Conservation (phyloP, 2,888 invertebrate genomes). For the Antheraea assamensis region DNA sequence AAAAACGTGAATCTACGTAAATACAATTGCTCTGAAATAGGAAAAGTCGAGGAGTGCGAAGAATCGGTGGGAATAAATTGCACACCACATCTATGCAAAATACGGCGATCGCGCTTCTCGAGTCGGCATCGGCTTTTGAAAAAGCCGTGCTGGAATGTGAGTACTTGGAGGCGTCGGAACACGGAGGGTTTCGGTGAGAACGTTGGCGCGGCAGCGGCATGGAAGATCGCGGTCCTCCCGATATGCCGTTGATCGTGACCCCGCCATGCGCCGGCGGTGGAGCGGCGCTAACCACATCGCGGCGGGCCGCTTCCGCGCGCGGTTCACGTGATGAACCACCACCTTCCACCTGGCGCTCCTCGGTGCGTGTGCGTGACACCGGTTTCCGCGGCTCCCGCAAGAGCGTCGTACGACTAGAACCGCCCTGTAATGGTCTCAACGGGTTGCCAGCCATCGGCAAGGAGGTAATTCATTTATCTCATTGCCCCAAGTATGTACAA, state of each 20-base stretch:
- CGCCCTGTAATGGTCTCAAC: slow-evolving; percentile 84
- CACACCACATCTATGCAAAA: slow-evolving; percentile 79
- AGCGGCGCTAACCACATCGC: slow-evolving; percentile 69
- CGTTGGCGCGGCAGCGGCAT: slow-evolving; percentile 82
- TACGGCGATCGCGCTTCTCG: slow-evolving; percentile 75
- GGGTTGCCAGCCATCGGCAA: slow-evolving; percentile 81
- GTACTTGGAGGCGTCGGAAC: slow-evolving; percentile 69
- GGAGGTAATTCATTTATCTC: slow-evolving; percentile 76
- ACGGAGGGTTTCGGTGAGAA: slow-evolving; percentile 80
- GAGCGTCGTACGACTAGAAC: slow-evolving; percentile 84
- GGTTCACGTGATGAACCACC: slow-evolving; percentile 70
- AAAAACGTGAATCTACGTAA: slow-evolving; percentile 40
- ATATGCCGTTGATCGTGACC: slow-evolving; percentile 75
- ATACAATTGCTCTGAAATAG: slow-evolving; percentile 49
- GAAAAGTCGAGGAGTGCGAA: slow-evolving; percentile 37
- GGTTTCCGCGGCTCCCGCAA: slow-evolving; percentile 84
- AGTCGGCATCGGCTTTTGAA: slow-evolving; percentile 75
- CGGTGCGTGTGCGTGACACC: slow-evolving; percentile 84
- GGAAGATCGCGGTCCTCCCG: slow-evolving; percentile 80
- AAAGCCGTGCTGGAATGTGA: slow-evolving; percentile 77
- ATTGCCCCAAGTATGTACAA: slow-evolving; percentile 47
- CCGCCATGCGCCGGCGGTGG: slow-evolving; percentile 61
- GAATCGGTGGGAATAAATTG: slow-evolving; percentile 50
- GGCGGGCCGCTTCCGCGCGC: slow-evolving; percentile 68
- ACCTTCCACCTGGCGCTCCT: slow-evolving; percentile 83